A percentile compares a stretch with the other conserved stretches of the same genome.
Evolutionary conservation across 2,797 vertebrate genomes (phyloP).

Genomic region (Falco biarmicus): DNA sequence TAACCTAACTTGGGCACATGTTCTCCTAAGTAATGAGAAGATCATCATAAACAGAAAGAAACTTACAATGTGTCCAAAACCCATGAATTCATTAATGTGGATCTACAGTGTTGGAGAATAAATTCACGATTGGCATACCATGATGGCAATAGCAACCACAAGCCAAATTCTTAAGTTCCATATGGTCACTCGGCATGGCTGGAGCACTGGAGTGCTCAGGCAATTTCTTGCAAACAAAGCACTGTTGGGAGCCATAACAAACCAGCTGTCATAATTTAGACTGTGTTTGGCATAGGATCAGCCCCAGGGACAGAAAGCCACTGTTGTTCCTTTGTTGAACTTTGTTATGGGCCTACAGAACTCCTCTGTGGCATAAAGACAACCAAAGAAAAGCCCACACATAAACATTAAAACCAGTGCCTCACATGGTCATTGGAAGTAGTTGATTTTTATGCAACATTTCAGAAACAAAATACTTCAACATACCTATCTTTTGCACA

Average conservation of each 20-base stretch:
- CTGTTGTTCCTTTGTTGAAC: not conserved
- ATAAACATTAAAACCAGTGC: not conserved
- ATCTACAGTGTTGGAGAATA: not conserved
- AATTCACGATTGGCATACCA: not conserved
- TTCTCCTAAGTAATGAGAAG: not conserved
- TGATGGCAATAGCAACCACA: not conserved
- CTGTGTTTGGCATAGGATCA: not conserved
- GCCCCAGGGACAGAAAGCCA: not conserved
- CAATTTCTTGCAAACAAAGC: conserved; percentile 27
- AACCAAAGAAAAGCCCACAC: not conserved
- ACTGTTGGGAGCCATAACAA: not conserved
- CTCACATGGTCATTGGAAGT: not conserved
- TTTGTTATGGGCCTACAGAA: not conserved
- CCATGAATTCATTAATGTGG: not conserved
- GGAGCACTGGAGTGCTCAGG: not conserved
- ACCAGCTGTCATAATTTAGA: conserved; percentile 4
- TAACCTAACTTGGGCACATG: not conserved
- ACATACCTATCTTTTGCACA: not conserved
- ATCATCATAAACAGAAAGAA: not conserved
- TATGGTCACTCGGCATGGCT: not conserved
- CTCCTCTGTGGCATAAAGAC: not conserved
- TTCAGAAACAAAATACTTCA: not conserved
- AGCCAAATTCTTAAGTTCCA: conserved; percentile 19
- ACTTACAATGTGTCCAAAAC: not conserved
- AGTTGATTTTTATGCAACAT: not conserved